Base-by-base conservation (phyloP, 2,113 vertebrate species). In the Neoarius graeffei region DNA sequence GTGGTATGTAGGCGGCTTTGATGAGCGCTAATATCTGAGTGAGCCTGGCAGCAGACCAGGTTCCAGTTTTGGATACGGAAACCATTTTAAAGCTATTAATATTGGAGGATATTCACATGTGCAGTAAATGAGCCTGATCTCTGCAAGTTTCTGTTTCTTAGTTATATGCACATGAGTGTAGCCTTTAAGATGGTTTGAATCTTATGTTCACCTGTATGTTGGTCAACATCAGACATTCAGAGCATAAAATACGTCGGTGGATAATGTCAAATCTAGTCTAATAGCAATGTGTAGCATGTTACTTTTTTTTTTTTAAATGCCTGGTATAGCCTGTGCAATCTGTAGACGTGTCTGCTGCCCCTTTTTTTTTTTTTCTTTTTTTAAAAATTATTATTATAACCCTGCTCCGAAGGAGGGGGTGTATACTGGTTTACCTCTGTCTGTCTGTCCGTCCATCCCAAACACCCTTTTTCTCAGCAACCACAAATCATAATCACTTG, bases 1-100 rank as follows among this genome's bases (percentile, higher is more conserved):
- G 97, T 98, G 97, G 98, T 99, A 96, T 50, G 97, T 60, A 82
- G 80, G 59, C 80, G 17, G 30, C 30, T 82, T 62, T 62, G 5
- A 81, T 60, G 20, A 82, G 57, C 11, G 27, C 42, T 82, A 14
- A 80, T 80, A 27, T 42, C 80, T 6, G 7, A 59, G 19, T 48
- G 80, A 82, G 48, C 23, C 30, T 62, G 30, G 80, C 42, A 62
- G 25, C 57, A 1, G 14, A 62, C 57, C 57, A 30, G 35, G 35
- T 81, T 42, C 25, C 7, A n/a, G 8, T 42, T 27, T 57, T 35
- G n/a, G 27, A 35, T 60, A 19, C 0, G 2, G 7, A 81, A 23
- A 60, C 17, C 11, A 23, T 56, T 27, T 80, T 56, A 17, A 80
- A 56, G 52, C 50, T 56, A 17, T 79, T 79, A 79, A 56, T 52